phyloP scores from a whole-genome alignment of 1,140 invertebrate species.

The Plodia interpunctella region DNA sequence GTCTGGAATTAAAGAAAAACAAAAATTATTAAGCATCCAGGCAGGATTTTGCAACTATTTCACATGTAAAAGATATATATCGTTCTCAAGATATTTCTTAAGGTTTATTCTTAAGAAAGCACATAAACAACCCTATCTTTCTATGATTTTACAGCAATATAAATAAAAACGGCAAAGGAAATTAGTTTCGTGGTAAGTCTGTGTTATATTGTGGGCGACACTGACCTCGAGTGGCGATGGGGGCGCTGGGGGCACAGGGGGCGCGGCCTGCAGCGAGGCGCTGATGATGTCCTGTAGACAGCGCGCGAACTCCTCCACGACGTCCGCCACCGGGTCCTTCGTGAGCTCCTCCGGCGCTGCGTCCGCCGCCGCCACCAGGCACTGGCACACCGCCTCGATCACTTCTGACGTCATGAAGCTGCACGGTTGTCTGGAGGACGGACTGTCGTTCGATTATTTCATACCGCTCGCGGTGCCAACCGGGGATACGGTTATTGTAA shows the following conservation, averaged over 20 bases:
- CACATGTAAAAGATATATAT: too few relatives aligned
- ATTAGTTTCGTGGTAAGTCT: too few relatives aligned
- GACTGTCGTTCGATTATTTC: not conserved
- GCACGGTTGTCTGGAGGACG: slow-evolving; percentile 85
- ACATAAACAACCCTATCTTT: too few relatives aligned
- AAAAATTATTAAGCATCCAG: not conserved
- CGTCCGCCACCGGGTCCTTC: slow-evolving; percentile 87
- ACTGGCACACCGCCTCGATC: slow-evolving; percentile 96
- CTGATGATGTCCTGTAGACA: slow-evolving; percentile 96
- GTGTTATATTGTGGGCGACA: too few relatives aligned
- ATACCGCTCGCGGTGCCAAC: too few relatives aligned
- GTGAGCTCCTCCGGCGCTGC: slow-evolving; percentile 76
- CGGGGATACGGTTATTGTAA: too few relatives aligned
- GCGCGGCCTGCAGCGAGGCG: slow-evolving; percentile 49
- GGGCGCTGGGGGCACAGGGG: too few relatives aligned
- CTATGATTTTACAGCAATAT: too few relatives aligned
- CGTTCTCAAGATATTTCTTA: too few relatives aligned
- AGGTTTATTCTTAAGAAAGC: too few relatives aligned
- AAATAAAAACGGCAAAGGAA: too few relatives aligned
- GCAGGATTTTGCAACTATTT: too few relatives aligned
- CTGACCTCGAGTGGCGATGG: slow-evolving; percentile 3
- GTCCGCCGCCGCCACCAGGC: slow-evolving; percentile 94
- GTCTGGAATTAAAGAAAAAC: slow-evolving; percentile 30
- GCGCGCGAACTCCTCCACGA: slow-evolving; percentile 96
- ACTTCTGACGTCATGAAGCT: slow-evolving; percentile 95